A percentile compares a stretch with the other conserved stretches of the same genome.
Evolutionary conservation across 2,888 invertebrate genomes (phyloP).

Genomic region (Nemotelus nigrinus): DNA sequence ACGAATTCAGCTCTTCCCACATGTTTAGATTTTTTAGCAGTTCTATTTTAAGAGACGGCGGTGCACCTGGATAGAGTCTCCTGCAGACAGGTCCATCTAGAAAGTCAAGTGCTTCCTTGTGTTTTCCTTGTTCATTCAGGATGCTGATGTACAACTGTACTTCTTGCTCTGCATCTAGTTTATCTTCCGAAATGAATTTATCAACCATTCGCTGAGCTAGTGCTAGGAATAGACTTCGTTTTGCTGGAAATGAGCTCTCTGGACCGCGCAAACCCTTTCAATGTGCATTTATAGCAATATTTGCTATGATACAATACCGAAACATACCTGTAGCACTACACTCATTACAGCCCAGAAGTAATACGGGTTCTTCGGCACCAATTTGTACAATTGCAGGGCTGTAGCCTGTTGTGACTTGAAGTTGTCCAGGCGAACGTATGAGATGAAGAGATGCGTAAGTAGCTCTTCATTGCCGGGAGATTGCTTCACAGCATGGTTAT

Average conservation of each 20-base stretch:
- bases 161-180: slow-evolving; percentile 93
- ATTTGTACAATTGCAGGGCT: slow-evolving; percentile 90
- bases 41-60: slow-evolving; percentile 76
- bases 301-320: slow-evolving; percentile 19
- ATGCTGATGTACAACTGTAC: slow-evolving; percentile 91
- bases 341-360: slow-evolving; percentile 99
- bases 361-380: slow-evolving; percentile 93
- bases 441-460: slow-evolving; percentile 93
- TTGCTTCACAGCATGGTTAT: slow-evolving; percentile 87
- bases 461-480: slow-evolving; percentile 92
- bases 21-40: slow-evolving; percentile 77
- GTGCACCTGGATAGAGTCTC: slow-evolving; percentile 74
- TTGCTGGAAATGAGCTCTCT: slow-evolving; percentile 67
- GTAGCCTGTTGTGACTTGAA: slow-evolving; percentile 90
- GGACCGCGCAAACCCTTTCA: slow-evolving; percentile 65
- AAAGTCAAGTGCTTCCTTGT: slow-evolving; percentile 81
- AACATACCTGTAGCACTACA: slow-evolving; percentile 85
- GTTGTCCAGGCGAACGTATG: slow-evolving; percentile 90
- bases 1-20: slow-evolving; percentile 79
- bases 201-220: slow-evolving; percentile 94
- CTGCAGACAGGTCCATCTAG: slow-evolving; percentile 80
- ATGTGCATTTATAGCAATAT: not conserved
- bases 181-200: slow-evolving; percentile 86
- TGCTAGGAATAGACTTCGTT: slow-evolving; percentile 78
- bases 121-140: slow-evolving; percentile 81